Percentiles rank a stretch among this genome's conserved stretches.
Evolutionary conservation across 2,888 invertebrate genomes (phyloP).

Genomic region (Epirrita christyi): DNA sequence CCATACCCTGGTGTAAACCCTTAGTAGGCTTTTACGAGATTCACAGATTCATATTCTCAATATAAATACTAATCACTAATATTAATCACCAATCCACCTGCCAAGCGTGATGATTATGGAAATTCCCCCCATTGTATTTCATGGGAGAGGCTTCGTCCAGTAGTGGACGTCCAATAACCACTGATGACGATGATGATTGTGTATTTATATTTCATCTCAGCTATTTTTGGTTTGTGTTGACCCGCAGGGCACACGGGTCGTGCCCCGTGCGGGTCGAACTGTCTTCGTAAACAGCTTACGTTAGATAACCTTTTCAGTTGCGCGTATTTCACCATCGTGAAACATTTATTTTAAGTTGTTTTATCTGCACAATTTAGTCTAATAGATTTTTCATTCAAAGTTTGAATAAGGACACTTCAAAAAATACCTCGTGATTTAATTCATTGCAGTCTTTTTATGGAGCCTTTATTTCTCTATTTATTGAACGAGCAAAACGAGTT

Average conservation of each 20-base stretch:
- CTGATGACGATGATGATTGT: no score
- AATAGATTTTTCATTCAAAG: background rate
- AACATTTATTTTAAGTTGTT: slow-evolving; percentile 1
- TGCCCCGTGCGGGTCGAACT: slow-evolving; percentile 2
- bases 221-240: slow-evolving; percentile 15
- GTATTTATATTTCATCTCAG: slow-evolving; percentile 14
- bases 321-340: slow-evolving; percentile 2
- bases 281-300: slow-evolving; percentile 35
- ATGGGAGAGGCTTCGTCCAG: no score
- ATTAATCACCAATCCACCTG: no score
- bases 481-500: no score
- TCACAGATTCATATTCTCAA: no score
- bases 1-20: no score
- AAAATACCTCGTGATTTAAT: background rate
- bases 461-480: no score
- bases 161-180: no score
- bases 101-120: no score
- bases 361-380: background rate
- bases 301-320: slow-evolving; percentile 20
- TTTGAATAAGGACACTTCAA: background rate
- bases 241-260: slow-evolving; percentile 5
- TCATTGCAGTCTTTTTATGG: background rate
- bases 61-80: no score
- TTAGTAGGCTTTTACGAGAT: no score
- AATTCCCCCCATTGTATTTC: no score